phyloP scores from a whole-genome alignment of 92 coral and sea anemone species.

The Siderastrea siderea region DNA sequence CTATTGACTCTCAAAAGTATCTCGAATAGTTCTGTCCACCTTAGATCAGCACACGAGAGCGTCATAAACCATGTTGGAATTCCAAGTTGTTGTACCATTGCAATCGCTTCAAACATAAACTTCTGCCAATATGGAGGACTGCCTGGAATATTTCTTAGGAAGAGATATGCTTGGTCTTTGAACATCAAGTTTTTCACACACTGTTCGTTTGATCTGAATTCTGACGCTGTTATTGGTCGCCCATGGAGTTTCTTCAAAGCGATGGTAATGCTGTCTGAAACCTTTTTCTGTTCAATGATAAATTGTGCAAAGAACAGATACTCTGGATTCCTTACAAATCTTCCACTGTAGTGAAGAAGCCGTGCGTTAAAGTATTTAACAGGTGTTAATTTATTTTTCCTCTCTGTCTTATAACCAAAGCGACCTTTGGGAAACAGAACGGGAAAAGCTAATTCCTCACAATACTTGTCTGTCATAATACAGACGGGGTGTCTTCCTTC shows the following conservation, averaged over 20 bases:
- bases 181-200: constrained; percentile 33
- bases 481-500: constrained; percentile 54
- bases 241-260: constrained; percentile 74
- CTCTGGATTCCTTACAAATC: constrained; percentile 69
- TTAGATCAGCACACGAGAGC: constrained; percentile 67
- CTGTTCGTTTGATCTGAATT: constrained; percentile 56
- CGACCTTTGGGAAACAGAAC: constrained; percentile 77
- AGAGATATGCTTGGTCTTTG: constrained; percentile 73
- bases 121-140: constrained; percentile 67
- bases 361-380: constrained; percentile 67
- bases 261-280: constrained; percentile 61
- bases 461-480: constrained; percentile 50
- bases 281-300: constrained; percentile 71
- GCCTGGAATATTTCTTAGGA: constrained; percentile 61
- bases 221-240: constrained; percentile 59
- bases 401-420: constrained; percentile 61
- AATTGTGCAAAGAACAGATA: constrained; percentile 77
- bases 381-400: constrained; percentile 49
- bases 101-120: constrained; percentile 59
- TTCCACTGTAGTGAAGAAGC: constrained; percentile 68
- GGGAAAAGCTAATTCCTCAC: constrained; percentile 69
- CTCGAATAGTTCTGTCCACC: constrained; percentile 69
- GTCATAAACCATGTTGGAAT: constrained; percentile 78
- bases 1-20: constrained; percentile 55
- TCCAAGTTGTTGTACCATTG: constrained; percentile 75